A percentile compares a stretch with the other conserved stretches of the same genome.
phyloP scores from a whole-genome alignment of 1,140 invertebrate species.

The Aphaenogaster rudis region DNA sequence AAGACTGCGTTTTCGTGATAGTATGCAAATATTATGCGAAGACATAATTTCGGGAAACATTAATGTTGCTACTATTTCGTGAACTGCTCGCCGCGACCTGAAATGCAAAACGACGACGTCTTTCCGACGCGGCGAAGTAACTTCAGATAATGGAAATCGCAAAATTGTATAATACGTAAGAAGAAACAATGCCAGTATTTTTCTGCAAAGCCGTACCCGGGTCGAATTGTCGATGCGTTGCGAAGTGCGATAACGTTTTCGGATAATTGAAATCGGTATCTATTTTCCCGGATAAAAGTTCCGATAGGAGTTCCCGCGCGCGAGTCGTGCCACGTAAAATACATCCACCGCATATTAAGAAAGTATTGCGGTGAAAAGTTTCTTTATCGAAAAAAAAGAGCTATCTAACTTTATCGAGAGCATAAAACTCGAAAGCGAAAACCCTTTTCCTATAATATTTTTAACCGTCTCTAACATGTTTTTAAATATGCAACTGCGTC shows the following conservation, averaged over 20 bases:
- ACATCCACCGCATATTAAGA: constrained; percentile 34
- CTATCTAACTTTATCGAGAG: constrained; percentile 1
- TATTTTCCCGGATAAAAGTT: constrained; percentile 14
- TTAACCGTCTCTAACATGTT: constrained; percentile 32
- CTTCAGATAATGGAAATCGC: constrained; percentile 14
- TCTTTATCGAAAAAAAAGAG: constrained; percentile 16
- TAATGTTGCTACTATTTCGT: constrained; percentile 43
- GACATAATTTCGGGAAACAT: constrained; percentile 52
- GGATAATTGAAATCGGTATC: constrained; percentile 35
- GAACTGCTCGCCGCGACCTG: constrained; percentile 29
- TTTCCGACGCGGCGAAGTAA: constrained; percentile 14
- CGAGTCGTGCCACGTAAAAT: not conserved
- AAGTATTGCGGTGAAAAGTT: constrained; percentile 36
- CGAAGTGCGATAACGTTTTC: constrained; percentile 3
- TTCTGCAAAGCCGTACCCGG: not conserved
- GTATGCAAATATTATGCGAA: constrained; percentile 56
- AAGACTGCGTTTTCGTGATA: constrained; percentile 29
- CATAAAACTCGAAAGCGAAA: constrained; percentile 6
- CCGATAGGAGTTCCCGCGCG: not conserved
- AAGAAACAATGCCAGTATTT: not conserved
- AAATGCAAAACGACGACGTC: constrained; percentile 39
- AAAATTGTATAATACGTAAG: constrained; percentile 2
- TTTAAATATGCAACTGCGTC: constrained; percentile 25
- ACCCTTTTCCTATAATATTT: constrained; percentile 18
- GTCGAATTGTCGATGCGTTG: not conserved